phyloP scores from a whole-genome alignment of 2,888 invertebrate genomes.

The Capitulum mitella region DNA sequence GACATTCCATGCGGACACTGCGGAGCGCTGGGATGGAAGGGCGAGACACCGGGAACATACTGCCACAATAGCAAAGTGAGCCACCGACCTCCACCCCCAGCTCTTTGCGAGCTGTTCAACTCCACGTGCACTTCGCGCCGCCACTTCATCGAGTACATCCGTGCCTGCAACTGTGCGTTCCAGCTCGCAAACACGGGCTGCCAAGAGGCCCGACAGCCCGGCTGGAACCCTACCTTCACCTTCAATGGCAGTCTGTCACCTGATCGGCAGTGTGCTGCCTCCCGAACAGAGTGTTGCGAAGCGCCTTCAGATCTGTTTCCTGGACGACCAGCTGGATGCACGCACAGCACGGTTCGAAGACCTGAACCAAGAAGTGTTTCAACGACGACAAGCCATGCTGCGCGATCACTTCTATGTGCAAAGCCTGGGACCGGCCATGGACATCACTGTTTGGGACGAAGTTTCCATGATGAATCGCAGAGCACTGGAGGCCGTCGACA shows the following conservation, averaged over 20 bases:
- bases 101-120: not conserved
- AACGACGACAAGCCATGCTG: not conserved
- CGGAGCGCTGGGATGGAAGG: constrained; percentile 43
- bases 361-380: not conserved
- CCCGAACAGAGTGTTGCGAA: not conserved
- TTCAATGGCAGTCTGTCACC: not conserved
- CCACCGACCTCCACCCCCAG: not conserved
- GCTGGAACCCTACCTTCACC: not conserved
- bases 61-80: too few species aligned
- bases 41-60: constrained; percentile 49
- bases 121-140: not conserved
- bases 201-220: not conserved
- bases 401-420: not conserved
- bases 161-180: not conserved
- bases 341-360: not conserved
- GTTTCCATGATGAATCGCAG: too few species aligned
- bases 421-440: not conserved
- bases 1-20: constrained; percentile 38
- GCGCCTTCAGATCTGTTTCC: not conserved
- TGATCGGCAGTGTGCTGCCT: not conserved
- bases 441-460: too few species aligned
- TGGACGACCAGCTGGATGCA: not conserved
- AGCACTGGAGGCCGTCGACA: too few species aligned
- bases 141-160: not conserved
- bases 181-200: not conserved